Evolutionary conservation across 2,888 invertebrate genomes (phyloP).

Genomic region (Ophonus ardosiacus): DNA sequence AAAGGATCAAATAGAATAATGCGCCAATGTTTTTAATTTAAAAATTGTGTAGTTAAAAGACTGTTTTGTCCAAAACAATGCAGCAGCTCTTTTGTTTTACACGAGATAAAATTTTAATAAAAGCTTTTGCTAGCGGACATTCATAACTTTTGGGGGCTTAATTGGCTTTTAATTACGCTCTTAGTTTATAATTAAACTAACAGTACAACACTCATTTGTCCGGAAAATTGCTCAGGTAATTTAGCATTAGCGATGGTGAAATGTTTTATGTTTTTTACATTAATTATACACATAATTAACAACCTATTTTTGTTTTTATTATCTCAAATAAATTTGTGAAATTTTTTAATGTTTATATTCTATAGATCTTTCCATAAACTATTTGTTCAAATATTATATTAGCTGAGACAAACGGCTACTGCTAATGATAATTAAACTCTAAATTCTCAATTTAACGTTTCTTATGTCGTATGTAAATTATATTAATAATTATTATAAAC

Average conservation of each 20-base stretch:
- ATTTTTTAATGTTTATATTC: too few relatives aligned
- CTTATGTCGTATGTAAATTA: too few relatives aligned
- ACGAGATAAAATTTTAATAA: conserved; percentile 42
- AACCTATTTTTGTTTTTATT: too few relatives aligned
- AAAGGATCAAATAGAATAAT: conserved; percentile 37
- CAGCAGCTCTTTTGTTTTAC: conserved; percentile 20
- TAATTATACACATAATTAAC: background rate
- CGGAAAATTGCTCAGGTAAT: conserved; percentile 23
- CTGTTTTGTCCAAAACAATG: conserved; percentile 15
- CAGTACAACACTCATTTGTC: conserved; percentile 3
- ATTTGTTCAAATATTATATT: too few relatives aligned
- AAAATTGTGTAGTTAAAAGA: conserved; percentile 40
- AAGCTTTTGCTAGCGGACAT: conserved; percentile 40
- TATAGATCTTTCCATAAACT: too few relatives aligned
- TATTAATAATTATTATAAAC: too few relatives aligned
- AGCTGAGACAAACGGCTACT: too few relatives aligned
- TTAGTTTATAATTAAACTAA: conserved; percentile 44
- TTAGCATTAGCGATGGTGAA: background rate
- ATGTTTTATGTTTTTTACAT: background rate
- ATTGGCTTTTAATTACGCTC: conserved; percentile 54
- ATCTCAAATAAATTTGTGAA: too few relatives aligned
- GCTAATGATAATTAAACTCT: too few relatives aligned
- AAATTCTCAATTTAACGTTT: too few relatives aligned
- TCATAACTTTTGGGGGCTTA: conserved; percentile 31
- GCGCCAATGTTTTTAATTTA: conserved; percentile 34